Evolutionary conservation across 1,140 invertebrate species (phyloP), one percentile per base, ranked within the genome.

Genomic region (Lordiphosa stackelbergi): DNA sequence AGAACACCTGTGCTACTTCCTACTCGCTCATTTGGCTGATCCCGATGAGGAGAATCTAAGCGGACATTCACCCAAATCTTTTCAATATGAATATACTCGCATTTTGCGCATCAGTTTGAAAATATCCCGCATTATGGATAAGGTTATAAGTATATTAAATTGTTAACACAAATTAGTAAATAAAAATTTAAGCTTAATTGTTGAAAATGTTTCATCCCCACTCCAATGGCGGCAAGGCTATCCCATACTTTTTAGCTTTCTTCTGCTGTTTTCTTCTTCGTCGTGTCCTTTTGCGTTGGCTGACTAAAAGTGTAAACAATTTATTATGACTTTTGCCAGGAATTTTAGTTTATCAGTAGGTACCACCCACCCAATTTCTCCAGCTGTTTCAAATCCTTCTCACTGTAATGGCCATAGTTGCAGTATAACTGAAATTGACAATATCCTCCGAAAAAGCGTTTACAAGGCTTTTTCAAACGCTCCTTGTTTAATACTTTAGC

Each of bases 1-100:
- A 81, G 85, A 87, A 46, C 85, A 87, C 43, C 49, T 86, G 2
- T 70, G 83, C n/a, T 87, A 85, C 43, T 85, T 87, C 37, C 52
- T 87, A 16, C 47, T 87, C n/a, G 85, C 85, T 0, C 85, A 87
- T 37, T 41, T 86, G 5, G 58, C 60, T 11, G 63, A 85, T 70
- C 85, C 85, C 4, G 68, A 81, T 9, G 59, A 73, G 35, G 66
- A 75, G 45, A 87, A 87, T 47, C 55, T 69, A 11, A 84, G 77
- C 47, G 73, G 77, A 11, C 69, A 79, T 43, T 72, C 74, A 16
- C 66, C 85, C 9, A 86, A 72, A 55, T 66, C 81, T 4, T 87
- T 51, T 53, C 83, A 83, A 8, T 69, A 72, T 49, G 85, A 87
- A 55, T 86, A 66, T 13, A 85, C 77, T 3, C 74, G 72, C 3